Conservation (phyloP, 2,888 invertebrate species). For the Conchocele bisecta region DNA sequence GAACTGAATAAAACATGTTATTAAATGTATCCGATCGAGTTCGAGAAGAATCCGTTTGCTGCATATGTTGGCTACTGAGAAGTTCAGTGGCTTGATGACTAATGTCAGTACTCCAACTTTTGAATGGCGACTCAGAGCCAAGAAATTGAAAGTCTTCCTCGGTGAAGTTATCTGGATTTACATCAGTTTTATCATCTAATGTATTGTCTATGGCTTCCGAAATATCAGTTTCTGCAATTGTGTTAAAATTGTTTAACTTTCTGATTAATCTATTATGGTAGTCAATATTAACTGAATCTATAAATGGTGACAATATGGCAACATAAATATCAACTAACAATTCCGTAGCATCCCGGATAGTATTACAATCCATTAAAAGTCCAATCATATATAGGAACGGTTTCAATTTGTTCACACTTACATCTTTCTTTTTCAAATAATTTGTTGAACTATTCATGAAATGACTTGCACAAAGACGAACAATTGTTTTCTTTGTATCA, state of each 20-base stretch:
- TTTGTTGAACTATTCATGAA: slow-evolving; percentile 10
- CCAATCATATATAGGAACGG: slow-evolving; percentile 3
- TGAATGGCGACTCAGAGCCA: background rate
- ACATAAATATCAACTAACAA: background rate
- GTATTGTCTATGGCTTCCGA: background rate
- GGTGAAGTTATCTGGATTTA: slow-evolving; percentile 1
- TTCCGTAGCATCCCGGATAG: background rate
- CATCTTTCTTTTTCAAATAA: background rate
- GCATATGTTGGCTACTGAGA: no score
- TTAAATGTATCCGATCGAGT: no score
- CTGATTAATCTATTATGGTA: background rate
- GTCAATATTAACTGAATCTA: background rate
- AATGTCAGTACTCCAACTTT: background rate
- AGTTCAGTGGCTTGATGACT: no score
- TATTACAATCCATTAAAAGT: slow-evolving; percentile 3
- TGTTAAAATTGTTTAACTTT: background rate
- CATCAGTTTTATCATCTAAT: background rate
- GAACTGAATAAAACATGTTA: no score
- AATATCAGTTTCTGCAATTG: background rate
- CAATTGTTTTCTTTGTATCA: background rate
- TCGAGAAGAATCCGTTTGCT: no score
- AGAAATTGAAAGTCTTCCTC: background rate
- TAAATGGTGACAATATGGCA: background rate
- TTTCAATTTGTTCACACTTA: background rate
- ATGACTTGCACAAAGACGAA: slow-evolving; percentile 7